Evolutionary conservation across 2,888 invertebrate genomes (phyloP), one percentile per base, ranked within the genome.

Genomic region (Xylocampa areola): DNA sequence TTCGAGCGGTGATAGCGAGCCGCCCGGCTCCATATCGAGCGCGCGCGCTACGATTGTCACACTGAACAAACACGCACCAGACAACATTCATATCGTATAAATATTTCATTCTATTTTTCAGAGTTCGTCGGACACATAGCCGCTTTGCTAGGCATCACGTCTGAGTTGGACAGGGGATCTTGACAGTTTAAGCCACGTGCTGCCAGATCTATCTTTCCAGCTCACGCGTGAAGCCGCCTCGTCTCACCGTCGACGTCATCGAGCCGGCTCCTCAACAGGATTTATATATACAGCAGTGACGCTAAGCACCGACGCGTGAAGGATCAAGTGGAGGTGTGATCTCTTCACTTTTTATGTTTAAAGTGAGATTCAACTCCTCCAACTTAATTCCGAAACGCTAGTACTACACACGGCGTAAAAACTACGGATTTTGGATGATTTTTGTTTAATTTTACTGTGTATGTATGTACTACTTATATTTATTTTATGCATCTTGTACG

Each of bases 301-400:
- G 39, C 49, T 44, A 51, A 60, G 14, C 4, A 41, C 16, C 51
- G 45, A 44, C 68, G 93, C 92, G 90, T 86, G 71, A 85, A 85
- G 91, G 92, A 89, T 89, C 89, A 94, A 94, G 94, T 94, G 94
- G 94, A 94, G 94, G 94, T 94, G 94, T 94, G 94, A 94, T 94
- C 94, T 94, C 94, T 94, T 94, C 94, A 94, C 94, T 94, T 94
- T 94, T 92, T 90, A 82, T 87, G 80, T 71, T 86, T 92, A 93
- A 94, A 94, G 94, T 94, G 94, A 94, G 94, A 94, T 94, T 94
- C 94, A 94, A 94, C 94, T 94, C 94, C 94, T 94, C 94, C 94
- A 94, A 94, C 94, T 94, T 94, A 94, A 94, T 88, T 91, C 94
- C 88, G 82, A 86, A 83, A 82, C 87, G 94, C 92, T 32, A 37